Percentiles rank a stretch among this genome's conserved stretches.
Conservation (phyloP, 2,888 invertebrate species). For the Lasioglossum calceatum region DNA sequence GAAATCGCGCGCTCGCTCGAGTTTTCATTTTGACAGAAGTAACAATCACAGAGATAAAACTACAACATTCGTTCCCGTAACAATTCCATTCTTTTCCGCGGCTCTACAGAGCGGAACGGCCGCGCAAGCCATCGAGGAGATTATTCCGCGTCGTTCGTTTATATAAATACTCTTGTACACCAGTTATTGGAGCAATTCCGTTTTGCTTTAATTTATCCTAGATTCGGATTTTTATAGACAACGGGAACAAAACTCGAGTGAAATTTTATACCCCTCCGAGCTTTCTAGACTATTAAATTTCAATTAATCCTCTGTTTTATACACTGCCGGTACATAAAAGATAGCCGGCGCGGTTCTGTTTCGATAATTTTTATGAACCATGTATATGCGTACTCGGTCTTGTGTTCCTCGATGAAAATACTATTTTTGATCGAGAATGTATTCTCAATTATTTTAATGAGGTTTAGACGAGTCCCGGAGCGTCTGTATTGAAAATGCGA, state of each 20-base stretch:
- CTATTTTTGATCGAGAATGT: not conserved
- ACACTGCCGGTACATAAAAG: not conserved
- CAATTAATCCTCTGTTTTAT: not conserved
- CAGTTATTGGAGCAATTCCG: not conserved
- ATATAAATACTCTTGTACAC: not conserved
- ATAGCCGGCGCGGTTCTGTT: not conserved
- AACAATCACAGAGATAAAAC: not conserved
- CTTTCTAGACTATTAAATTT: not conserved
- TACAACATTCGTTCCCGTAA: not conserved
- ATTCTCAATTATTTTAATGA: not conserved
- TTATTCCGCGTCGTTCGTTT: not conserved
- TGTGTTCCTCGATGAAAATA: not conserved
- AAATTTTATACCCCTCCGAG: not conserved
- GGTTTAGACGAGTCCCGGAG: not conserved
- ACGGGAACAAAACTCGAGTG: not conserved
- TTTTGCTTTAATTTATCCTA: not conserved
- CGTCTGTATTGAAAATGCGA: not conserved
- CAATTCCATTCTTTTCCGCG: not conserved
- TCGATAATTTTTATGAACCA: not conserved
- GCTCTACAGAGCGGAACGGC: not conserved
- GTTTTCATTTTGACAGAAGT: not conserved
- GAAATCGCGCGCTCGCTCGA: constrained; percentile 13
- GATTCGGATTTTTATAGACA: not conserved
- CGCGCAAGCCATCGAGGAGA: not conserved
- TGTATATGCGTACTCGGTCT: not conserved